Evolutionary conservation across 2,113 vertebrate genomes (phyloP).

Genomic region (Glaucomys volans): DNA sequence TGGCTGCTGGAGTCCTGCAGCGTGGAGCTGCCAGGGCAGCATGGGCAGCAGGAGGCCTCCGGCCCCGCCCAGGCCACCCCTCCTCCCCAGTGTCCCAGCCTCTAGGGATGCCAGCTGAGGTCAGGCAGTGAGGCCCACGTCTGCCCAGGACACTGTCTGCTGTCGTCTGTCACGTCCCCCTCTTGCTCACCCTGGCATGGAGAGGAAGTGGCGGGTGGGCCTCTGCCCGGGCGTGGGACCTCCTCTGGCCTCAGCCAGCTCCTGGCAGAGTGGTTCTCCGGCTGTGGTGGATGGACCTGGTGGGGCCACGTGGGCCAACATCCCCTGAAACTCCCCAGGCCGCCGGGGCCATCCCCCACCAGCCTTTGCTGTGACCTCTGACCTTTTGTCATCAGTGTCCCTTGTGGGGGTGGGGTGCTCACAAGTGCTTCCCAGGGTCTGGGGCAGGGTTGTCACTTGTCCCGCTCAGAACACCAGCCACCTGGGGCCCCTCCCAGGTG

Average conservation of each 20-base stretch:
- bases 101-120: background rate
- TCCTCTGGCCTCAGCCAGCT: background rate
- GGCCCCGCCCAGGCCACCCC: background rate
- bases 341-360: too few species aligned
- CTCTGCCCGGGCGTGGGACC: background rate
- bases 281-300: background rate
- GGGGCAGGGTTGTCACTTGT: background rate
- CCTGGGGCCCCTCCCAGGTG: background rate
- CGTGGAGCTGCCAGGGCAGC: background rate
- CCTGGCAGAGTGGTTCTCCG: background rate
- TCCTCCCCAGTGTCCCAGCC: background rate
- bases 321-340: background rate
- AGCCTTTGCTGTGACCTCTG: background rate
- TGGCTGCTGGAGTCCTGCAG: background rate
- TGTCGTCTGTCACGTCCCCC: background rate
- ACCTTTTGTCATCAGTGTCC: background rate
- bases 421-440: background rate
- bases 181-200: too few species aligned
- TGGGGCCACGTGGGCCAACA: too few species aligned
- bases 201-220: too few species aligned
- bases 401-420: background rate
- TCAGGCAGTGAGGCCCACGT: background rate
- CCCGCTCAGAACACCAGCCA: background rate
- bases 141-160: too few species aligned
- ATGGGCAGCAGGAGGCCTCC: too few species aligned